Evolutionary conservation across 2,797 vertebrate species (phyloP).

Genomic region (Psittacula derbiana): DNA sequence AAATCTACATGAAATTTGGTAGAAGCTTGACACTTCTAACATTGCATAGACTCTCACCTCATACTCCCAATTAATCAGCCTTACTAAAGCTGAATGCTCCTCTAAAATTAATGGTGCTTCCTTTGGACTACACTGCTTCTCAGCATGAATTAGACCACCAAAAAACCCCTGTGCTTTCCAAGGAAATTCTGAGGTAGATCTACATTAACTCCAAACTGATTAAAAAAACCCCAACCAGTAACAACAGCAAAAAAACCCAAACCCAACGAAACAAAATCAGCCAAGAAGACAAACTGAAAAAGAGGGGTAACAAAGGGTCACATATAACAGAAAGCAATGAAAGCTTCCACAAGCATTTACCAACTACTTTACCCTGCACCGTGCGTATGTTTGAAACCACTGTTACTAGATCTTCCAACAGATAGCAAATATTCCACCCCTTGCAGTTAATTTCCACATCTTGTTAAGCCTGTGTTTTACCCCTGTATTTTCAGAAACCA

Average conservation of each 20-base stretch:
- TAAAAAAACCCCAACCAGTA: background rate
- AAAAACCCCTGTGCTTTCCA: background rate
- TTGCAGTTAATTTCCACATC: background rate
- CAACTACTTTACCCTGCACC: background rate
- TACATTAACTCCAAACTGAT: background rate
- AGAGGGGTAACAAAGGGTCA: background rate
- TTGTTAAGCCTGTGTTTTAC: background rate
- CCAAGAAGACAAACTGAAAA: background rate
- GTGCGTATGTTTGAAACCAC: background rate
- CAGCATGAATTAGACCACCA: background rate
- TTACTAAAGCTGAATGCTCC: background rate
- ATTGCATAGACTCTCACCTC: background rate
- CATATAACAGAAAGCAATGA: background rate
- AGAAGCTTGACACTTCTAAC: background rate
- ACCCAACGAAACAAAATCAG: background rate
- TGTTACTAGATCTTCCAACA: background rate
- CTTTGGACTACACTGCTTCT: background rate
- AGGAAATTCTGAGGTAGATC: background rate
- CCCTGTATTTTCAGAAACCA: background rate
- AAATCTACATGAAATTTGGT: background rate
- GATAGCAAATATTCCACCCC: fast-evolving
- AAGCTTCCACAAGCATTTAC: background rate
- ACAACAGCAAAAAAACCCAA: background rate
- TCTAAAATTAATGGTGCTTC: slow-evolving; percentile 31
- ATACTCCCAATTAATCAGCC: background rate